Conservation (phyloP, 2,113 vertebrate species). For the Regulus satrapa region DNA sequence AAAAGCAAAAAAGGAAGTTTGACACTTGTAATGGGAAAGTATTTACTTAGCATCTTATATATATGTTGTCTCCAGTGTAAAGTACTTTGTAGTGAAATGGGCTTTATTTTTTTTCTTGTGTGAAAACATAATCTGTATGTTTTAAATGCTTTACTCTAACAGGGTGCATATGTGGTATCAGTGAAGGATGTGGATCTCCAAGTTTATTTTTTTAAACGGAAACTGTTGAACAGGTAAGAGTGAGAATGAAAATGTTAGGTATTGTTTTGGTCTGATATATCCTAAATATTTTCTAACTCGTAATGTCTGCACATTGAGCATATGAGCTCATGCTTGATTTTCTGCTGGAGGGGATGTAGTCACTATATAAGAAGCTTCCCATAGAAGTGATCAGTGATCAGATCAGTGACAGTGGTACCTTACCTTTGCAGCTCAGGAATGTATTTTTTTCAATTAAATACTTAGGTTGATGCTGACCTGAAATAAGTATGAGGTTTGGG, state of each 20-base stretch:
- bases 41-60: not conserved
- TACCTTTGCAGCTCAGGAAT: not conserved
- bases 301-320: not conserved
- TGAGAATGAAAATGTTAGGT: not conserved
- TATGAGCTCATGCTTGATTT: not conserved
- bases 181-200: slow-evolving; percentile 73
- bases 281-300: not conserved
- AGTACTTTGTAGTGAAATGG: not conserved
- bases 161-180: slow-evolving; percentile 87
- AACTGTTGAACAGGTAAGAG: slow-evolving; percentile 81
- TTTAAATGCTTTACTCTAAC: not conserved
- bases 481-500: not conserved
- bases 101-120: not conserved
- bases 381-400: not conserved
- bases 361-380: not conserved
- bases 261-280: not conserved
- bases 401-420: not conserved
- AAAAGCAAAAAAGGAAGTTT: not conserved
- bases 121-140: not conserved
- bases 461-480: not conserved
- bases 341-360: not conserved
- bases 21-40: not conserved
- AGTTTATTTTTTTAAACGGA: slow-evolving; percentile 87
- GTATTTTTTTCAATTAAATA: not conserved
- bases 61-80: not conserved